Percentiles rank a stretch among this genome's conserved stretches.
Evolutionary conservation across 1,140 invertebrate species (phyloP).

Genomic region (Latrodectus geometricus): DNA sequence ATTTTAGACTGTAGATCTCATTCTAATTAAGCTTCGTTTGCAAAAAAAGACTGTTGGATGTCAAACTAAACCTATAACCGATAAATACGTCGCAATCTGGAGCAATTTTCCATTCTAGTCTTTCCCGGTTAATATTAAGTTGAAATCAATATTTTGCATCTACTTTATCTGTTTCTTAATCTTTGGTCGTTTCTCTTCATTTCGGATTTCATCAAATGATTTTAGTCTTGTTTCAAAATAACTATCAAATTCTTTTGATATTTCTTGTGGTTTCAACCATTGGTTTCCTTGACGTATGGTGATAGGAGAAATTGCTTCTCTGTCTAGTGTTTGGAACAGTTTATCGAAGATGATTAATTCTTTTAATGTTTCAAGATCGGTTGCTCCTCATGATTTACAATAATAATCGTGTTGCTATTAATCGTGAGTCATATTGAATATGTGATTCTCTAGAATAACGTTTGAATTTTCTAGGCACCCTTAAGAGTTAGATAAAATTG

Average conservation of each 20-base stretch:
- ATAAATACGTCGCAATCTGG: too few relatives aligned
- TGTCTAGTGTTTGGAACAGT: background rate
- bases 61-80: too few relatives aligned
- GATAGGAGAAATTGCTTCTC: background rate
- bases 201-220: background rate
- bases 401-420: too few relatives aligned
- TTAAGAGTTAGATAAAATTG: background rate
- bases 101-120: too few relatives aligned
- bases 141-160: too few relatives aligned
- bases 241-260: background rate
- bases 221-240: background rate
- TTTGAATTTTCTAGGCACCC: background rate
- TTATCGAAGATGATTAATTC: background rate
- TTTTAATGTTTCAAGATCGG: too few relatives aligned
- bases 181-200: background rate
- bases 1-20: too few relatives aligned
- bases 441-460: background rate
- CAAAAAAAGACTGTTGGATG: too few relatives aligned
- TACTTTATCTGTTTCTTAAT: background rate
- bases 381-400: too few relatives aligned
- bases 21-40: too few relatives aligned
- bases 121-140: too few relatives aligned
- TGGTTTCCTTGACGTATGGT: background rate
- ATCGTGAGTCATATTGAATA: background rate
- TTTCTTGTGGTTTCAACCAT: background rate